Evolutionary conservation across 2,113 vertebrate species (phyloP).

Genomic region (Peromyscus polionotus): DNA sequence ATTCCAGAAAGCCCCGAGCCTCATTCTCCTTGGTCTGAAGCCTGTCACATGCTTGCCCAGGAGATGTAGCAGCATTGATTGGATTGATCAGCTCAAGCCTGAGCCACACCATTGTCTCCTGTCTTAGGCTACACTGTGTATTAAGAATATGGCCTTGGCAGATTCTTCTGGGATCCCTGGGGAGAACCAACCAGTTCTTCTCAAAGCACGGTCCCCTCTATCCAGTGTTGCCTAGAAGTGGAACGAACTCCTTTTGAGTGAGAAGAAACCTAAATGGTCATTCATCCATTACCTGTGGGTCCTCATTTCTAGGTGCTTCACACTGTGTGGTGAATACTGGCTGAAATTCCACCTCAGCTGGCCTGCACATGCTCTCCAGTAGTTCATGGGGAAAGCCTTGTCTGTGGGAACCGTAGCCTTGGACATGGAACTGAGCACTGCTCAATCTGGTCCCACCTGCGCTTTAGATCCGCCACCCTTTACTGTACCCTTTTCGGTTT

Average conservation of each 20-base stretch:
- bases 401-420: not conserved
- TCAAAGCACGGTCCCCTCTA: not conserved
- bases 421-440: fast-evolving
- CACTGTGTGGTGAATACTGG: not conserved
- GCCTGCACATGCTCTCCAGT: not conserved
- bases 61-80: too few species aligned
- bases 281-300: not conserved
- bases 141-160: not conserved
- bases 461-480: not conserved
- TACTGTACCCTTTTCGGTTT: not conserved
- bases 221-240: not conserved
- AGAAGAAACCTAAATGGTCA: not conserved
- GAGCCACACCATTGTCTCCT: not conserved
- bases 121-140: not conserved
- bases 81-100: not conserved
- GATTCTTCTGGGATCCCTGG: not conserved
- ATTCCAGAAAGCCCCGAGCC: not conserved
- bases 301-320: not conserved
- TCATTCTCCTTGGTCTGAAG: not conserved
- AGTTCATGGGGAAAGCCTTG: not conserved
- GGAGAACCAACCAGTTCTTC: not conserved
- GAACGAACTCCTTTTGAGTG: not conserved
- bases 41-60: not conserved
- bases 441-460: not conserved
- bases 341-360: not conserved